A percentile compares a stretch with the other conserved stretches of the same genome.
Evolutionary conservation across 2,888 invertebrate species (phyloP).

Genomic region (Hyppa rectilinea): DNA sequence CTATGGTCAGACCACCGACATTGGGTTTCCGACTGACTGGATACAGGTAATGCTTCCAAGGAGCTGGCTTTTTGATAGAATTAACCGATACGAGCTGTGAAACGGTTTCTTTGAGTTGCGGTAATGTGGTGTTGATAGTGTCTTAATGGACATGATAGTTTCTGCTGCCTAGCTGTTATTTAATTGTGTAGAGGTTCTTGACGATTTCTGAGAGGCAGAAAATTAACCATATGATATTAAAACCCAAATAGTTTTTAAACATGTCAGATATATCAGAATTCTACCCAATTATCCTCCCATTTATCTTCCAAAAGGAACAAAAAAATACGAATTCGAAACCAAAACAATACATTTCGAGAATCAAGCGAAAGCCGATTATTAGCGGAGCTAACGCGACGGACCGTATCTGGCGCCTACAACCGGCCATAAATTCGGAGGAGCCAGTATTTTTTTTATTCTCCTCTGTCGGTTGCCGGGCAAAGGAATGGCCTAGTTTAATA

Average conservation of each 20-base stretch:
- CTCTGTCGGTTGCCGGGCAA: conserved; percentile 58
- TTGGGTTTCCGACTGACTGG: conserved; percentile 69
- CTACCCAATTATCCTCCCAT: conserved; percentile 28
- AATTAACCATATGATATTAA: not conserved
- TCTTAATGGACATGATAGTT: conserved; percentile 37
- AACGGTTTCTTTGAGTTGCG: conserved; percentile 54
- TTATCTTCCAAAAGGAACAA: conserved; percentile 22
- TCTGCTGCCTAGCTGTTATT: conserved; percentile 11
- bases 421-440: conserved; percentile 39
- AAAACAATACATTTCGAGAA: conserved; percentile 42
- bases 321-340: conserved; percentile 26
- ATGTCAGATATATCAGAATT: conserved; percentile 15
- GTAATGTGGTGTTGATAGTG: conserved; percentile 44
- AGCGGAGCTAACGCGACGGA: conserved; percentile 34
- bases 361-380: conserved; percentile 57
- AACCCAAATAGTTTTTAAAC: not conserved
- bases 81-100: conserved; percentile 44
- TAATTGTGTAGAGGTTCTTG: not conserved
- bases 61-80: conserved; percentile 57
- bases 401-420: conserved; percentile 62
- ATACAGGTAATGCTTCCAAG: conserved; percentile 61
- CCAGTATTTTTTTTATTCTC: conserved; percentile 62
- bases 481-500: conserved; percentile 61
- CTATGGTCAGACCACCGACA: conserved; percentile 69
- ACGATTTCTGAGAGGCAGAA: not conserved